A percentile compares a stretch with the other conserved stretches of the same genome.
Evolutionary conservation across 2,797 vertebrate genomes (phyloP).

Genomic region (Gobio occitaniae): DNA sequence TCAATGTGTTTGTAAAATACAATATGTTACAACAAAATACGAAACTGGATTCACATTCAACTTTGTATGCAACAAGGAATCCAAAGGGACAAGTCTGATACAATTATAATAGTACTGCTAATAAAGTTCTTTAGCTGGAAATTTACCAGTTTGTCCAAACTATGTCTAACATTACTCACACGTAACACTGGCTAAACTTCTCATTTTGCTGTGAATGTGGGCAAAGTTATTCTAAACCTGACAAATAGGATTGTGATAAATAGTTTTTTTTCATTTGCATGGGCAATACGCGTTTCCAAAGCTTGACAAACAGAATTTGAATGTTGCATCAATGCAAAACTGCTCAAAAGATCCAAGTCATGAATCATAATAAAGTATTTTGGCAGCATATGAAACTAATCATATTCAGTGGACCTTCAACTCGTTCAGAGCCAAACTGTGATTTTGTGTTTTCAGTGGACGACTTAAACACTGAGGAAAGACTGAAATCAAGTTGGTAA

Average conservation of each 20-base stretch:
- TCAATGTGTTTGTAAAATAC: no score
- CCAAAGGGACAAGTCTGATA: no score
- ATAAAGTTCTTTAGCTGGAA: neutral
- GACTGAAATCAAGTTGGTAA: neutral
- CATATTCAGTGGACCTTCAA: neutral
- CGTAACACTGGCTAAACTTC: neutral
- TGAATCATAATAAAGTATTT: neutral
- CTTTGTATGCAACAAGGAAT: no score
- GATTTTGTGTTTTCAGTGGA: neutral
- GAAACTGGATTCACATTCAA: no score
- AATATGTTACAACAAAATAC: no score
- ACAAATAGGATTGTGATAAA: neutral
- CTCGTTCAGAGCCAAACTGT: neutral
- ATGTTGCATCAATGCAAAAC: slow-evolving; percentile 26
- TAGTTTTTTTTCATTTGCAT: neutral
- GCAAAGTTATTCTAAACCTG: neutral
- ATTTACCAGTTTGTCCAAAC: neutral
- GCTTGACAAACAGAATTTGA: neutral
- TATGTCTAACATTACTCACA: neutral
- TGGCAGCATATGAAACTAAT: neutral
- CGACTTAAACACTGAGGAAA: neutral
- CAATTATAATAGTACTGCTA: neutral
- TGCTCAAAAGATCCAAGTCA: neutral
- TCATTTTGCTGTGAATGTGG: neutral
- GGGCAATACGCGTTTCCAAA: neutral